These are phyloP conservation scores for Numida meleagris DNA, from an alignment of 2,113 vertebrate genomes.

Conservation along the genomic window DNA sequence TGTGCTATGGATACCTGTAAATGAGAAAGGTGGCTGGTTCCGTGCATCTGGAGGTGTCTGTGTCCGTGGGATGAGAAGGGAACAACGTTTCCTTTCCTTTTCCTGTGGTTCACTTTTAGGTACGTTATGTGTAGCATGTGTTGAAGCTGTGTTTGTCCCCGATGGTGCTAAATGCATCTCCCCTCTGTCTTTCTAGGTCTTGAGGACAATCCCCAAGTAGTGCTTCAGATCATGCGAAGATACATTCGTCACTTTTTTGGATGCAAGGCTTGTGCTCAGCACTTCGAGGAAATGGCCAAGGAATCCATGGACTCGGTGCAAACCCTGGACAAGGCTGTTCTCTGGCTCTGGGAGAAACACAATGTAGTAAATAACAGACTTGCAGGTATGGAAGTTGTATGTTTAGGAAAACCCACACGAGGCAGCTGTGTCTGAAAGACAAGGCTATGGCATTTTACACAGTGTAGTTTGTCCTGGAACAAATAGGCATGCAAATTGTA, in stretches of 20 bases:
- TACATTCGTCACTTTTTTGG: constrained; percentile 92
- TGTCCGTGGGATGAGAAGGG: fast-evolving
- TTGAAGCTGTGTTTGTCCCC: neutral
- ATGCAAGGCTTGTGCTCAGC: constrained; percentile 86
- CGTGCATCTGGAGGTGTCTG: neutral
- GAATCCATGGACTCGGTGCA: constrained; percentile 78
- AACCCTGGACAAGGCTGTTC: constrained; percentile 78
- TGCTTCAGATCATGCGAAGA: constrained; percentile 86
- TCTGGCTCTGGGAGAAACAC: constrained; percentile 96
- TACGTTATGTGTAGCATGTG: fast-evolving
- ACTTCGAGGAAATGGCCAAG: constrained; percentile 88
- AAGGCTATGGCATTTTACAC: neutral
- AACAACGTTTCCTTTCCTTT: neutral
- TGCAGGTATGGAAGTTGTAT: constrained; percentile 75
- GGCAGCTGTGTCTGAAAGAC: neutral
- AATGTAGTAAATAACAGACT: constrained; percentile 89
- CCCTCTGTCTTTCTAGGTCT: constrained; percentile 68
- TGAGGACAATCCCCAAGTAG: constrained; percentile 75
- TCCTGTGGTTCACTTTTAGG: fast-evolving
- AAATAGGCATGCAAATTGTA: no score
- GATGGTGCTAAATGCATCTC: neutral
- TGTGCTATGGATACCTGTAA: neutral
- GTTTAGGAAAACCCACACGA: neutral
- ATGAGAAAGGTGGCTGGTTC: fast-evolving
- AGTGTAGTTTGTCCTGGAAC: fast-evolving